Base-by-base conservation (phyloP, 1,140 invertebrate genomes). In the Drosophila ercepeae region DNA sequence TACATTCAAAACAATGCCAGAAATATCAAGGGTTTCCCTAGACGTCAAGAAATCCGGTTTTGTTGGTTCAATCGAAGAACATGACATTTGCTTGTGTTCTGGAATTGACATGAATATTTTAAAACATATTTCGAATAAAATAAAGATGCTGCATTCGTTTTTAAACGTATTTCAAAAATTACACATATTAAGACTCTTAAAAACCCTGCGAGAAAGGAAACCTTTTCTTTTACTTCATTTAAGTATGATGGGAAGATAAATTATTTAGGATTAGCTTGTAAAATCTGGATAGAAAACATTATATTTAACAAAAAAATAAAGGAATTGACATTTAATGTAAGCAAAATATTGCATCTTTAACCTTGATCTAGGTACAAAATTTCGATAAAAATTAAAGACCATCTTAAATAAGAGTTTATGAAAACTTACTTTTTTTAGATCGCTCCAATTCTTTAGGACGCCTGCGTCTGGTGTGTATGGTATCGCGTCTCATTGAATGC, bases 401-500 rank as follows among this genome's bases (percentile, higher is more conserved):
- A 21, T 21, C 4, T 21, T 21, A 21, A 21, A 21, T 21, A 21
- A 21, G 21, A n/a, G n/a, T n/a, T n/a, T n/a, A n/a, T n/a, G n/a
- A 8, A 29, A 32, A 32, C 81, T 82, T 92, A 78, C 92, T 89
- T 27, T 92, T 83, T 50, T 92, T 92, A 25, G 93, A 93, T 52
- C 89, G 91, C 76, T 93, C 93, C 75, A 94, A 94, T 75, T 95
- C 94, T 77, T 96, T 95, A 3, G 97, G 97, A 89, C 98, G 95
- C 76, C 98, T 94, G 92, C 98, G 96, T 67, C 98, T 93, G 13
- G 98, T 99, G 92, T 99, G 98, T 90, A 99, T 99, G 6, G 97
- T 98, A 89, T 99, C 98, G 88, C 98, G 96, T 79, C 98, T 94
- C 98, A 99, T 99, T 21, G 97, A 96, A 65, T 97, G 94, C 4